These are phyloP conservation scores for Xylota sylvarum DNA, from an alignment of 2,888 invertebrate genomes.

Conservation along the genomic window DNA sequence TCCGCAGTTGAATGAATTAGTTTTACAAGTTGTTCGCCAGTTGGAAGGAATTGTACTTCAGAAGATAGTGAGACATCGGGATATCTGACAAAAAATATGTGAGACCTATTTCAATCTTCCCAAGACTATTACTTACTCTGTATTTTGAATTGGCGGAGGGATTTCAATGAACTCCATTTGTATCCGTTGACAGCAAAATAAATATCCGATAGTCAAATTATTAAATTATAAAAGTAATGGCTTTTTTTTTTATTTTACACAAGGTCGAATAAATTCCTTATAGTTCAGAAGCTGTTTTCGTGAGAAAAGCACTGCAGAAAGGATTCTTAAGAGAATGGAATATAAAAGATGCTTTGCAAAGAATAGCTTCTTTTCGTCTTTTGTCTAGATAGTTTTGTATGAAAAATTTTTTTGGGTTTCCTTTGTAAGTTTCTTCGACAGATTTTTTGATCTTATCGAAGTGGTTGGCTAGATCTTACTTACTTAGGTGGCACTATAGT, in stretches of 20 bases:
- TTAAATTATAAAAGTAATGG: neutral
- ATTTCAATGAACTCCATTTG: conserved; percentile 31
- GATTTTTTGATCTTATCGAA: too few relatives aligned
- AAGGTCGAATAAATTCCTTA: neutral
- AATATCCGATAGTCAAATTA: neutral
- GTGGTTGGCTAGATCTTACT: too few relatives aligned
- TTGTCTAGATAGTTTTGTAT: too few relatives aligned
- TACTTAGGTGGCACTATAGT: too few relatives aligned
- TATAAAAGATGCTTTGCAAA: too few relatives aligned
- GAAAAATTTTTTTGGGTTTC: too few relatives aligned
- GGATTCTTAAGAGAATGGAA: too few relatives aligned
- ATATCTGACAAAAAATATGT: conserved; percentile 6
- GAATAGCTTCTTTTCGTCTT: too few relatives aligned
- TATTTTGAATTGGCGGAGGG: neutral
- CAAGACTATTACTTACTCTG: neutral
- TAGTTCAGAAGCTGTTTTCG: neutral
- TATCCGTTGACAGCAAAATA: neutral
- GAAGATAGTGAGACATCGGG: neutral
- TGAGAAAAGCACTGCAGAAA: too few relatives aligned
- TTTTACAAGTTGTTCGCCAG: neutral
- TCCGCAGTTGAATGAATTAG: conserved; percentile 24
- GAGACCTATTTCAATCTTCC: neutral
- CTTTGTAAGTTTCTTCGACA: too few relatives aligned
- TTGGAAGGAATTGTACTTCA: conserved; percentile 14
- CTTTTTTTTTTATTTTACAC: neutral